phyloP scores from a whole-genome alignment of 2,113 vertebrate species.

The Chloroceryle aenea region DNA sequence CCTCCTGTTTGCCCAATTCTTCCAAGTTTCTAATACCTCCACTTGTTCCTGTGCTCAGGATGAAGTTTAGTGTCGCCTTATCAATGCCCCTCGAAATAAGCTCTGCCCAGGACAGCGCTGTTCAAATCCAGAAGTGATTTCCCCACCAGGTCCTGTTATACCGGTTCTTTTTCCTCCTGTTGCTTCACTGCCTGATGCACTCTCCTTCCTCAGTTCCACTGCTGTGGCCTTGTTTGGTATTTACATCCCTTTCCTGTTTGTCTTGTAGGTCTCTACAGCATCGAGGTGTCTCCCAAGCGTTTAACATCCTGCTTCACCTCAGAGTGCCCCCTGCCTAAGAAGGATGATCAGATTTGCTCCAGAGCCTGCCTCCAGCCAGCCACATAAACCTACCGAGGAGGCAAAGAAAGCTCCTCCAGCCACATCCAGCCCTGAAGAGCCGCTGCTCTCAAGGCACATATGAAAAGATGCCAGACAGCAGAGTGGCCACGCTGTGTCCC shows the following conservation, averaged over 20 bases:
- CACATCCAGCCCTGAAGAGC: conserved; percentile 48
- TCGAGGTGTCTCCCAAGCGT: conserved; percentile 59
- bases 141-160: background rate
- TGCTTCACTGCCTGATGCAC: background rate
- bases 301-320: conserved; percentile 79
- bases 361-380: conserved; percentile 77
- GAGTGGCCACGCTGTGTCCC: background rate
- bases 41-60: background rate
- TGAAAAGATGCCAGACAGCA: background rate
- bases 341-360: conserved; percentile 33
- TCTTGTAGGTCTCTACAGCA: conserved; percentile 75
- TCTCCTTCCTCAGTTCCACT: background rate
- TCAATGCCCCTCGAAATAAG: conserved; percentile 2
- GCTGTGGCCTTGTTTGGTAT: background rate
- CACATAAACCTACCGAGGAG: conserved; percentile 22
- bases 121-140: background rate
- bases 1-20: background rate
- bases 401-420: conserved; percentile 59
- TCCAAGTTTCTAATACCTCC: background rate
- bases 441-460: rapidly evolving
- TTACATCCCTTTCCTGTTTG: conserved; percentile 30
- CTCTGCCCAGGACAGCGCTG: background rate
- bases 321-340: conserved; percentile 45
- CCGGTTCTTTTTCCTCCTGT: background rate
- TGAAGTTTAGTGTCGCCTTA: background rate